These are phyloP conservation scores for Acleris sparsana DNA, from an alignment of 2,888 invertebrate species.

Conservation along the genomic window DNA sequence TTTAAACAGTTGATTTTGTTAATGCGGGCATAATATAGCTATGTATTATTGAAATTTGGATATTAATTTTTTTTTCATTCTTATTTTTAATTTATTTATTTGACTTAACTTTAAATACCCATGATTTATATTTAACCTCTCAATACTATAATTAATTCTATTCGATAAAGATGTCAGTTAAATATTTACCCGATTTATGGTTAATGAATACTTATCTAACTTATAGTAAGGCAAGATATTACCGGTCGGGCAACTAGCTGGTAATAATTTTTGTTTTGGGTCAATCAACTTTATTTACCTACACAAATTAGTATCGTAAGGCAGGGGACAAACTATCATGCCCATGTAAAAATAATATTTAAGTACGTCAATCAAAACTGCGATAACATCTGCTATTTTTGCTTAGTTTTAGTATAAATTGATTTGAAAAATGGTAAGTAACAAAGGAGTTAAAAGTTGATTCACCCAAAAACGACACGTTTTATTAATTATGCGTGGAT, in stretches of 20 bases:
- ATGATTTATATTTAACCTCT: conserved; percentile 35
- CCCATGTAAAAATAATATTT: no score
- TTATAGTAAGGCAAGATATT: conserved; percentile 64
- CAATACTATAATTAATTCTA: conserved; percentile 21
- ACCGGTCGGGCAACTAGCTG: conserved; percentile 73
- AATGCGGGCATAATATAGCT: neutral
- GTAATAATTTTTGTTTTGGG: conserved; percentile 39
- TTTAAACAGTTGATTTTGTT: neutral
- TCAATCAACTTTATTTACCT: neutral
- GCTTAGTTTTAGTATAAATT: no score
- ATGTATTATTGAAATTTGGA: conserved; percentile 10
- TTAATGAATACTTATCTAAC: conserved; percentile 30
- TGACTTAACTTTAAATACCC: conserved; percentile 41
- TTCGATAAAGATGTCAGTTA: conserved; percentile 37
- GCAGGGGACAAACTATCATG: no score
- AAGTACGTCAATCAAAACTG: no score
- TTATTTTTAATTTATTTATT: conserved; percentile 31
- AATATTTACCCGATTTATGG: conserved; percentile 39
- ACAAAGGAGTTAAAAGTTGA: no score
- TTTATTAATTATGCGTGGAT: no score
- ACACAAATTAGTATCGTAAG: no score
- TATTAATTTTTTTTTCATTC: neutral
- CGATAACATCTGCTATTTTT: no score
- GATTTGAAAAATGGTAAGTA: no score
- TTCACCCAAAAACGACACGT: no score